phyloP scores from a whole-genome alignment of 2,888 invertebrate genomes.

The Xestia sexstrigata region DNA sequence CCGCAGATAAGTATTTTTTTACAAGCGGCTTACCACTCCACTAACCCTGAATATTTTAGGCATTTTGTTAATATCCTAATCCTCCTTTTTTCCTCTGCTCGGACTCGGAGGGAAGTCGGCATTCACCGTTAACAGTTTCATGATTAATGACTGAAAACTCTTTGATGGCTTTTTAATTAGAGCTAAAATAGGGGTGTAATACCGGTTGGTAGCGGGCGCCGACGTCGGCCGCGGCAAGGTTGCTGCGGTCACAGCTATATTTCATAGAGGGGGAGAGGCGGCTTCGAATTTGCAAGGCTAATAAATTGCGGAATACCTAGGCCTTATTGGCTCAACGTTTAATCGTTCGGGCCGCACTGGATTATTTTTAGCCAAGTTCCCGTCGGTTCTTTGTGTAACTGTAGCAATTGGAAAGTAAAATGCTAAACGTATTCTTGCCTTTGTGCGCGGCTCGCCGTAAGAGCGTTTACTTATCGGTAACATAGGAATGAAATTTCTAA shows the following conservation, averaged over 20 bases:
- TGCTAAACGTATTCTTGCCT: slow-evolving; percentile 86
- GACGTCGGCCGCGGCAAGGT: slow-evolving; percentile 78
- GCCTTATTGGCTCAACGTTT: slow-evolving; percentile 88
- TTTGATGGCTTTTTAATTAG: slow-evolving; percentile 91
- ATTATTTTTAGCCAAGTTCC: slow-evolving; percentile 83
- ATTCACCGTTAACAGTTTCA: slow-evolving; percentile 90
- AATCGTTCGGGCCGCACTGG: slow-evolving; percentile 83
- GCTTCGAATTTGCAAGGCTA: slow-evolving; percentile 90
- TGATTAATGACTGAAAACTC: slow-evolving; percentile 91
- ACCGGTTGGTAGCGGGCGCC: slow-evolving; percentile 76
- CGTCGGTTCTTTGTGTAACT: slow-evolving; percentile 77
- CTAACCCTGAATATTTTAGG: slow-evolving; percentile 88
- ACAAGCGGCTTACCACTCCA: slow-evolving; percentile 84
- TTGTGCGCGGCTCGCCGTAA: slow-evolving; percentile 78
- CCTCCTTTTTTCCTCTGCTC: slow-evolving; percentile 83
- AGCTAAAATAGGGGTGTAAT: slow-evolving; percentile 90
- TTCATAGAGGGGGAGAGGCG: slow-evolving; percentile 85
- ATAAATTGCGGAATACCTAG: slow-evolving; percentile 90
- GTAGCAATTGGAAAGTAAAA: slow-evolving; percentile 80
- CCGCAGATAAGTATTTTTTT: slow-evolving; percentile 80
- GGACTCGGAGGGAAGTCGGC: slow-evolving; percentile 85
- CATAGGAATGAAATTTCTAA: slow-evolving; percentile 89
- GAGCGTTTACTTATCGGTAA: slow-evolving; percentile 88
- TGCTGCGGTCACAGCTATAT: slow-evolving; percentile 87
- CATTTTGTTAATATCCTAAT: slow-evolving; percentile 89